Evolutionary conservation across 2,113 vertebrate genomes (phyloP), one percentile per base, ranked within the genome.

Genomic region (Carassius carassius): DNA sequence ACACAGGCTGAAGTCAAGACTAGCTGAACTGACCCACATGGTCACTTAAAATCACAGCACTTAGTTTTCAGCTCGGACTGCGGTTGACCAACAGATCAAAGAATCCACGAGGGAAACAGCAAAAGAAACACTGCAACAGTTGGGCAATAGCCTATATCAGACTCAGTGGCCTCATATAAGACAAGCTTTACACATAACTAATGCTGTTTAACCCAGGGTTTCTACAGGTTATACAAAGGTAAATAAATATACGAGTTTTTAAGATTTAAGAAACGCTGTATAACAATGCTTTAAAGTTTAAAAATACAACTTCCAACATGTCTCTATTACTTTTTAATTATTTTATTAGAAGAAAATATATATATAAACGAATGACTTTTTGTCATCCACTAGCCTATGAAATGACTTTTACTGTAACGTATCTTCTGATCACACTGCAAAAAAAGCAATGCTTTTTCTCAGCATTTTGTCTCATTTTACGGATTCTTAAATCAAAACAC

Each of bases 41-140:
- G 19, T 14, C 32, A 78, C 58, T 37, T 58, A 2, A 58, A 60
- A 60, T 41, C 56, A 41, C 3, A 41, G 12, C 19, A 23, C 56
- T 72, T 5, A 60, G 76, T 23, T 12, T n/a, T 78, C 32, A n/a
- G 19, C 29, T 58, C 51, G n/a, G 51, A 35, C 3, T 41, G 76
- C 12, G 35, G 32, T 62, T 78, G 76, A 78, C 76, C 32, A 78
- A 78, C 56, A 62, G 56, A 32, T 78, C 32, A 78, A 62, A 60
- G 11, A 4, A 41, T 21, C 32, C 56, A 78, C 17, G 32, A 78
- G 21, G 19, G 12, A 60, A 77, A 35, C 19, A 35, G 29, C 5
- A 0, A 77, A 13, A 77, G 75, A 58, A 58, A 37, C 51, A 58
- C 3, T 32, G 25, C 25, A 78, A 78, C 76, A 62, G 35, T 78